Base-by-base conservation (phyloP, 2,888 invertebrate species). In the Agonopterix arenella region DNA sequence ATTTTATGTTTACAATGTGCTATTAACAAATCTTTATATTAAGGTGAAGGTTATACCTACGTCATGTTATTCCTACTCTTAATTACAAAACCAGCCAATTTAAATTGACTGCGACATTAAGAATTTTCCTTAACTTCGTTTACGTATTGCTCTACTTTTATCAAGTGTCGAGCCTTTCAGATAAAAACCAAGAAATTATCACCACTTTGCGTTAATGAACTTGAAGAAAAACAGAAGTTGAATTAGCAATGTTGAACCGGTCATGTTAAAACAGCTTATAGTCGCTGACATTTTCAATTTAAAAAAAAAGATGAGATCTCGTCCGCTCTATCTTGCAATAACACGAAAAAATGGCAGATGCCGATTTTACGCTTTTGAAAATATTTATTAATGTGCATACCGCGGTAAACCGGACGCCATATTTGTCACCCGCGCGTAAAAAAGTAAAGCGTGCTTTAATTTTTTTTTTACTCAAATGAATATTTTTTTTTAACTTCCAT, bases 231-330 rank as follows among this genome's bases (percentile, higher is more conserved):
- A 53, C 57, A 61, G 57, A 57, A 61, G 75, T 56, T 49, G 70
- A 69, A 73, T 43, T 43, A 77, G 78, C 73, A 77, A 66, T 68
- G 56, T 58, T 52, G 62, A 76, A 77, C 79, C 73, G 80, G 81
- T 84, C 78, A 72, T 73, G 71, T 78, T 73, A 76, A 73, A 76
- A 70, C 68, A 66, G 70, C 70, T 61, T 63, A 66, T 55, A 64
- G 68, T 65, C 65, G 72, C 76, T 86, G 85, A 84, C 84, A 86
- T 86, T 86, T 84, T 67, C 68, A 73, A 73, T 77, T 68, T 11
- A n/a, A 43, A 67, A 74, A 82, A 80, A 72, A 80, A 69, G 70
- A 80, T 74, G 70, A 40, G n/a, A 71, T 70, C 66, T 68, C 8
- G 13, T 13, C 57, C 64, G 63, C 61, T 68, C 61, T 67, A 64